phyloP scores from a whole-genome alignment of 2,113 vertebrate genomes.

The Hippocampus guttulatus region DNA sequence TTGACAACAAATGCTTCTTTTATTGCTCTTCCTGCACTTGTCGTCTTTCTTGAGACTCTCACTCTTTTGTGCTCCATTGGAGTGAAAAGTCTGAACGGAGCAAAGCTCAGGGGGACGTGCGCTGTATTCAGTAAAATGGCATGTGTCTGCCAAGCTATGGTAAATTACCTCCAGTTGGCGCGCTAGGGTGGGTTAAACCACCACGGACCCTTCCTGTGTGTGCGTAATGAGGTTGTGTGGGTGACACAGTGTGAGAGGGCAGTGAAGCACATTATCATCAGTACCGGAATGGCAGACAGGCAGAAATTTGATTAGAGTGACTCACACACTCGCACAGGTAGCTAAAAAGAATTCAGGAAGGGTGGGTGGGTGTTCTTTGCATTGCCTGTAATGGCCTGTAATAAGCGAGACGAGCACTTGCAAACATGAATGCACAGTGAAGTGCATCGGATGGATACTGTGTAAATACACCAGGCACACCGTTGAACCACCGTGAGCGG shows the following conservation, averaged over 20 bases:
- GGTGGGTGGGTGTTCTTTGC: slow-evolving; percentile 31
- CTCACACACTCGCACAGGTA: slow-evolving; percentile 26
- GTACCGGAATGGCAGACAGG: slow-evolving; percentile 35
- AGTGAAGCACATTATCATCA: slow-evolving; percentile 52
- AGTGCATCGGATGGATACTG: slow-evolving; percentile 2
- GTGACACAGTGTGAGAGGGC: slow-evolving; percentile 37
- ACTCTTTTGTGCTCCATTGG: slow-evolving; percentile 57
- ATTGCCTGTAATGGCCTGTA: slow-evolving; percentile 48
- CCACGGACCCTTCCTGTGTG: slow-evolving; percentile 29
- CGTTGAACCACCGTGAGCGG: slow-evolving; percentile 12
- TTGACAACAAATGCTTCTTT: not conserved
- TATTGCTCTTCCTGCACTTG: slow-evolving; percentile 18
- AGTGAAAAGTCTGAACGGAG: slow-evolving; percentile 48
- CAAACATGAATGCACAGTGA: slow-evolving; percentile 11
- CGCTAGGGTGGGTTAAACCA: slow-evolving; percentile 56
- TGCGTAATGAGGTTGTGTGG: slow-evolving; percentile 36
- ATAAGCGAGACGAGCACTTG: slow-evolving; percentile 37
- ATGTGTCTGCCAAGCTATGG: slow-evolving; percentile 63
- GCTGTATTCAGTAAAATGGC: slow-evolving; percentile 67
- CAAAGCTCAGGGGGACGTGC: slow-evolving; percentile 62
- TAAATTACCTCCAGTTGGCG: slow-evolving; percentile 70
- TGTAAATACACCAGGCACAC: slow-evolving; percentile 10
- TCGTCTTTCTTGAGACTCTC: slow-evolving; percentile 37
- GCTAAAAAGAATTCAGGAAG: slow-evolving; percentile 54
- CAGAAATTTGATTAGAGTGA: slow-evolving; percentile 55